Evolutionary conservation across 2,797 vertebrate species (phyloP).

Genomic region (Lophius americanus): DNA sequence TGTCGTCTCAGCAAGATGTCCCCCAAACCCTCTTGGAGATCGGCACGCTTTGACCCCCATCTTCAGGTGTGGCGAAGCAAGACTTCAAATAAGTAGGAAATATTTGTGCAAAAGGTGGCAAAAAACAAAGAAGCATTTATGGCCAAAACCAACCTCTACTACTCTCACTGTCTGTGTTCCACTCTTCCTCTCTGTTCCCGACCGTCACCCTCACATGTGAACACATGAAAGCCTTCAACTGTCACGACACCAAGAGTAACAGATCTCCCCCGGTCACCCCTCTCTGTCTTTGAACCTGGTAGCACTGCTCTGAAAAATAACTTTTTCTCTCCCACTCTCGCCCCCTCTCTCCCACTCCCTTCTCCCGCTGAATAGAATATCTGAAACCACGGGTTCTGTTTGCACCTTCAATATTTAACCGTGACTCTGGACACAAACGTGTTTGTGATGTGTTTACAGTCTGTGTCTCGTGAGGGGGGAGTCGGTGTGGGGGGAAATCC

Average conservation of each 20-base stretch:
- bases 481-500: slow-evolving; percentile 26
- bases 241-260: slow-evolving; percentile 6
- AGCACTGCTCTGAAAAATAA: slow-evolving; percentile 29
- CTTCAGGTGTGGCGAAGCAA: too few species aligned
- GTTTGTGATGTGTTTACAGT: slow-evolving; percentile 16
- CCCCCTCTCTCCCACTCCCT: slow-evolving; percentile 37
- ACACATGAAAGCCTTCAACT: slow-evolving; percentile 10
- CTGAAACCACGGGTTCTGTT: slow-evolving; percentile 51
- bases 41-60: too few species aligned
- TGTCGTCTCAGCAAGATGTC: too few species aligned
- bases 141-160: slow-evolving; percentile 49
- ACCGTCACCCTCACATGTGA: not conserved
- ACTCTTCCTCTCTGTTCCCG: not conserved
- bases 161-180: slow-evolving; percentile 10
- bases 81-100: too few species aligned
- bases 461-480: slow-evolving; percentile 38
- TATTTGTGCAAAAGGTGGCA: too few species aligned
- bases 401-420: slow-evolving; percentile 31
- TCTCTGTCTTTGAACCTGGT: slow-evolving; percentile 10
- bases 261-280: slow-evolving; percentile 9
- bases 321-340: slow-evolving; percentile 12
- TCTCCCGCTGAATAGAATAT: slow-evolving; percentile 37
- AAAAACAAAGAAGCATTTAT: too few species aligned
- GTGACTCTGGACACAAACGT: slow-evolving; percentile 23
- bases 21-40: too few species aligned